A percentile compares a stretch with the other conserved stretches of the same genome.
phyloP scores from a whole-genome alignment of 2,797 vertebrate species.

The Tragopan temminckii region DNA sequence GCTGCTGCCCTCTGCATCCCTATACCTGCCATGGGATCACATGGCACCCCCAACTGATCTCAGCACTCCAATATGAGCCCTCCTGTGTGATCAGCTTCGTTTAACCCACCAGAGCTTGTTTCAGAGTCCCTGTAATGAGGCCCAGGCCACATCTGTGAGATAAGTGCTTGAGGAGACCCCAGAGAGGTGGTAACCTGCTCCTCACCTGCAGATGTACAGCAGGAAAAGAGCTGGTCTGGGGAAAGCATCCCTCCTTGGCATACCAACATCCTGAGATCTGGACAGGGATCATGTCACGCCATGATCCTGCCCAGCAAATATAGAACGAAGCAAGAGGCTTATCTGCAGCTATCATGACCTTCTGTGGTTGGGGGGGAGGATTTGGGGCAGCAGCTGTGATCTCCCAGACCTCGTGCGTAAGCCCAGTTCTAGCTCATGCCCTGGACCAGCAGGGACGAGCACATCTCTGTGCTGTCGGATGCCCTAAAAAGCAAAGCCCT shows the following conservation, averaged over 20 bases:
- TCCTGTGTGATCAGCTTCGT: constrained; percentile 20
- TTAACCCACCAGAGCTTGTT: constrained; percentile 56
- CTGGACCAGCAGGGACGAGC: rapidly evolving
- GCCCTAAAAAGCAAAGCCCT: not conserved
- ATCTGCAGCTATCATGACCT: not conserved
- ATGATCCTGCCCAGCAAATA: not conserved
- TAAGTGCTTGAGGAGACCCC: not conserved
- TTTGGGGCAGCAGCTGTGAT: constrained; percentile 17
- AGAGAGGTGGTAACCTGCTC: not conserved
- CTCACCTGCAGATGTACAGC: not conserved
- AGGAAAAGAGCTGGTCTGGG: not conserved
- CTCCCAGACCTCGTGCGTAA: not conserved
- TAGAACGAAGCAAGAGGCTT: not conserved
- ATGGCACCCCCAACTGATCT: not conserved
- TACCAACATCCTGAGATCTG: rapidly evolving
- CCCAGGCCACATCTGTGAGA: not conserved
- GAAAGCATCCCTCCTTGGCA: rapidly evolving
- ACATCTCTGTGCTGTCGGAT: not conserved
- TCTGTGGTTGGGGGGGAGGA: not conserved
- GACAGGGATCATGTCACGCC: not conserved
- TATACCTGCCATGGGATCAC: not conserved
- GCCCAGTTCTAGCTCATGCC: not conserved
- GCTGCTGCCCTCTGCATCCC: not conserved
- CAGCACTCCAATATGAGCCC: not conserved
- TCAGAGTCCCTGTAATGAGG: not conserved